Evolutionary conservation across 1,140 invertebrate species (phyloP).

Genomic region (Neodiprion fabricii): DNA sequence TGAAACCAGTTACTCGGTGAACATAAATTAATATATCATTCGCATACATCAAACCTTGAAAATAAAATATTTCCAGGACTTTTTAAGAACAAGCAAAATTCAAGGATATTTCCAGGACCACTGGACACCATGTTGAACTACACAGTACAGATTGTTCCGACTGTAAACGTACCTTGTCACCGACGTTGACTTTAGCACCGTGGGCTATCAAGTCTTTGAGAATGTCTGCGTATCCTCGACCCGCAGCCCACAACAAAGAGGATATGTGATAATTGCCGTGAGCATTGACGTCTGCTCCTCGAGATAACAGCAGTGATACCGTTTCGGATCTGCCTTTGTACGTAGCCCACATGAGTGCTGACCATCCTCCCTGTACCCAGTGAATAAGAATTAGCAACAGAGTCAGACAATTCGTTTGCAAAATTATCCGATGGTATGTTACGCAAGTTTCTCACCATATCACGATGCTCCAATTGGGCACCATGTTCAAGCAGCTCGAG

Average conservation of each 20-base stretch:
- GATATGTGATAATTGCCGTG: slow-evolving; percentile 96
- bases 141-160: not conserved
- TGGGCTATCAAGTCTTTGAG: slow-evolving; percentile 81
- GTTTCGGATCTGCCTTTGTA: slow-evolving; percentile 89
- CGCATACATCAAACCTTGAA: too few relatives aligned
- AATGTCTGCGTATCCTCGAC: slow-evolving; percentile 86
- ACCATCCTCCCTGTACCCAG: slow-evolving; percentile 88
- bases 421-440: slow-evolving; percentile 1
- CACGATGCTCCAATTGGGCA: slow-evolving; percentile 87
- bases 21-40: too few relatives aligned
- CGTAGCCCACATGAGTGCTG: slow-evolving; percentile 95
- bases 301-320: slow-evolving; percentile 82
- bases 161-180: slow-evolving; percentile 75
- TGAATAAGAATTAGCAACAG: slow-evolving; percentile 18
- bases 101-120: not conserved
- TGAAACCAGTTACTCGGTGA: too few relatives aligned
- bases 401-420: slow-evolving; percentile 8
- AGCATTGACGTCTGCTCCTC: slow-evolving; percentile 92
- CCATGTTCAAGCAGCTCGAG: slow-evolving; percentile 85
- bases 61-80: too few relatives aligned
- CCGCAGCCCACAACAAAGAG: slow-evolving; percentile 92
- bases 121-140: not conserved
- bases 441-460: slow-evolving; percentile 74
- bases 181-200: slow-evolving; percentile 90
- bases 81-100: too few relatives aligned